These are phyloP conservation scores for Rachycentron canadum DNA, from an alignment of 2,797 vertebrate genomes.

Conservation along the genomic window DNA sequence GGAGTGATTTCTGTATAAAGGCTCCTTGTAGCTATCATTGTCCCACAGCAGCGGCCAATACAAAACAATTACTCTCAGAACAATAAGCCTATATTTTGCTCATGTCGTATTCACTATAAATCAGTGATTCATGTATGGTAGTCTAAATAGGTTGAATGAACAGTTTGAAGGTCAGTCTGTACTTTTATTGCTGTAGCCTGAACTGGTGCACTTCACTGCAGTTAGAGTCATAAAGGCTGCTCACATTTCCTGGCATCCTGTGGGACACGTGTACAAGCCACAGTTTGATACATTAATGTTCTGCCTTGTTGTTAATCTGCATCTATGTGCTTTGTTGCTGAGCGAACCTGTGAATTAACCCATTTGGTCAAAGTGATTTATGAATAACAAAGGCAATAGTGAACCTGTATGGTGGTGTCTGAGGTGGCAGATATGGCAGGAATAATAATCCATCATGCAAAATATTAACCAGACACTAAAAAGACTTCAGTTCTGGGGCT, in stretches of 20 bases:
- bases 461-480: background rate
- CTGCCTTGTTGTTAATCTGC: conserved; percentile 5
- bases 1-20: too few species aligned
- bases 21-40: background rate
- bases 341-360: conserved; percentile 1
- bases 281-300: background rate
- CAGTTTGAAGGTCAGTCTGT: conserved; percentile 13
- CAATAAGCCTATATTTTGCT: background rate
- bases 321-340: background rate
- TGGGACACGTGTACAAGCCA: background rate
- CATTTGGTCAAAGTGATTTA: conserved; percentile 14
- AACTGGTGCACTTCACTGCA: conserved; percentile 7
- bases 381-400: background rate
- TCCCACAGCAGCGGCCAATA: background rate
- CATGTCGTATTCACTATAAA: background rate
- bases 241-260: background rate
- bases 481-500: background rate
- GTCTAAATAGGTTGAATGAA: background rate
- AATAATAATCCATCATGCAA: conserved; percentile 7
- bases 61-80: background rate
- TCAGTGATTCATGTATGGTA: background rate
- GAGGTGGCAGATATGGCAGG: background rate
- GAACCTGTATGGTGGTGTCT: background rate
- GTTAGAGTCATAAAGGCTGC: conserved; percentile 21
- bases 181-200: background rate